phyloP scores from a whole-genome alignment of 2,113 vertebrate genomes.

The Bubalus kerabau region DNA sequence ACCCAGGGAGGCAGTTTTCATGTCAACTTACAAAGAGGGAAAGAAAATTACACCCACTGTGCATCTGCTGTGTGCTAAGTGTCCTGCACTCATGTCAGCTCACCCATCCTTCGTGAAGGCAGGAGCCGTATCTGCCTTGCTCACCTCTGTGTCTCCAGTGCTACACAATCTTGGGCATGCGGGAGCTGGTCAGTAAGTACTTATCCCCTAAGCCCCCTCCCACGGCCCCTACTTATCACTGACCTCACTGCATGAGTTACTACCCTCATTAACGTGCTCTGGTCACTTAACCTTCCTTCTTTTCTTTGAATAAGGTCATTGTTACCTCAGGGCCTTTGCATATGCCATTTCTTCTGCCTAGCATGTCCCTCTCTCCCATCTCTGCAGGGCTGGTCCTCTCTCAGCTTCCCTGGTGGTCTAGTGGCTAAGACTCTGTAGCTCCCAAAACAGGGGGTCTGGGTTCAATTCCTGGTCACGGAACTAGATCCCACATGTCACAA shows the following conservation, averaged over 20 bases:
- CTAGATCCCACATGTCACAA: neutral
- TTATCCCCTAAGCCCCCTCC: neutral
- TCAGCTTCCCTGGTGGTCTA: neutral
- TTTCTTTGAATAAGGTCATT: neutral
- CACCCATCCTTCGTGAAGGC: neutral
- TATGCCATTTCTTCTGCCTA: neutral
- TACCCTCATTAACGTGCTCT: neutral
- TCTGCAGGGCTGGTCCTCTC: neutral
- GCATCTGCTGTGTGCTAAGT: neutral
- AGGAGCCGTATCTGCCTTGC: neutral
- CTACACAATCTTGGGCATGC: neutral
- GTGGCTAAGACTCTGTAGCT: neutral
- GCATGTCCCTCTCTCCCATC: neutral
- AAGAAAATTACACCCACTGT: neutral
- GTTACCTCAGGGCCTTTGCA: neutral
- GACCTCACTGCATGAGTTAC: neutral
- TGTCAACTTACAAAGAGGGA: constrained; percentile 15
- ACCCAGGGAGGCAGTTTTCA: constrained; percentile 1
- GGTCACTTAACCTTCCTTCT: neutral
- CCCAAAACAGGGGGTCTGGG: neutral
- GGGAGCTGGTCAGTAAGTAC: no score
- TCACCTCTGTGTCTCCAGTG: neutral
- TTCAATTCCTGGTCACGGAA: neutral
- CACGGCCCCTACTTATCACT: neutral
- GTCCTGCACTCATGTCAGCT: neutral